Evolutionary conservation across 1,140 invertebrate species (phyloP), one percentile per base, ranked within the genome.

Genomic region (Drosophila auraria): DNA sequence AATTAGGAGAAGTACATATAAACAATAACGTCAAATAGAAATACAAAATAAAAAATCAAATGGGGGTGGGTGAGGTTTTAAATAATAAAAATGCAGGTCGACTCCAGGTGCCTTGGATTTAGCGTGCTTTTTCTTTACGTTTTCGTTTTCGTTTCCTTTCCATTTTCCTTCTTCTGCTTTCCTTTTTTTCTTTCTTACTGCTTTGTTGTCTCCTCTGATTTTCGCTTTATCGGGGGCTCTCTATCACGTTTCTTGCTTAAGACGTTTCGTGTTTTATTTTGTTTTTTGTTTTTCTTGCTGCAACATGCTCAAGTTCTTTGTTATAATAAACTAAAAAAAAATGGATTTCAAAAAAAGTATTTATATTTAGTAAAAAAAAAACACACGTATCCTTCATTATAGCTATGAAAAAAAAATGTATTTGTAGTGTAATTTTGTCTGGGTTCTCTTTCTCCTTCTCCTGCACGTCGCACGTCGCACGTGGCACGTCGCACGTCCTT

Each of bases 231-330:
- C 74, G 36, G 56, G 75, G 56, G 75, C 63, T 69, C 44, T 78
- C 59, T 78, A 78, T 78, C 75, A 78, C 75, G 54, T 68, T 78
- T 78, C 20, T 40, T 54, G 59, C 54, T 77, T 77, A 77, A 77
- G 20, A 56, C 72, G 44, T 66, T 77, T 57, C 15, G 1, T 49
- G 54, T 53, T 69, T 27, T 25, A 62, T 38, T 42, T 60, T 69
- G 9, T 30, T 59, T 70, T 62, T 59, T 40, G 33, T 58, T 36
- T 74, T 74, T 47, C 20, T 47, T 62, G 60, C 59, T 50, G 45
- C 45, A 42, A 78, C 58, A 78, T 78, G 76, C 76, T 78, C 76
- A 78, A 78, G 76, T 62, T 47, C 50, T 66, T 33, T 49, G 30
- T 42, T 57, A 30, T 69, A 62, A 63, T 74, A 62, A 63, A 74